Evolutionary conservation across 1,140 invertebrate genomes (phyloP).

Genomic region (Archivesica marissinica): DNA sequence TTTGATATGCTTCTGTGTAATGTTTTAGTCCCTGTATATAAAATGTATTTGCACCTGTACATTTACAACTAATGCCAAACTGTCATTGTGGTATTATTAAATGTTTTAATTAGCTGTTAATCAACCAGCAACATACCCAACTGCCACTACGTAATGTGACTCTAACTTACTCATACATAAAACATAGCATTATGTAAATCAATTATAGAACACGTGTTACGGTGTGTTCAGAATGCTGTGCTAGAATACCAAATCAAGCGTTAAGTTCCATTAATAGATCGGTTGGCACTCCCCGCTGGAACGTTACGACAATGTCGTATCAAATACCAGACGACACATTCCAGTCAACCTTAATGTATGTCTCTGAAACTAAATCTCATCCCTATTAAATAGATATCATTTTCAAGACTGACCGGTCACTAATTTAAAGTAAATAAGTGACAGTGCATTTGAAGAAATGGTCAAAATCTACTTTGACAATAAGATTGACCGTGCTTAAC

Average conservation of each 20-base stretch:
- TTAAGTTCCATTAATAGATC: constrained; percentile 7
- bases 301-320: not conserved
- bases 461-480: constrained; percentile 47
- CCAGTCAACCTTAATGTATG: constrained; percentile 12
- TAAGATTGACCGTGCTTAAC: constrained; percentile 53
- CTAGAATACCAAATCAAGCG: not conserved
- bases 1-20: no score
- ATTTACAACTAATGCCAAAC: no score
- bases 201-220: not conserved
- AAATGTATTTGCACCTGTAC: no score
- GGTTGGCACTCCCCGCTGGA: not conserved
- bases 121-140: not conserved
- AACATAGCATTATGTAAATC: not conserved
- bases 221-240: not conserved
- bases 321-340: not conserved
- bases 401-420: constrained; percentile 37
- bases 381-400: constrained; percentile 31
- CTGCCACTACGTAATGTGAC: not conserved
- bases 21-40: no score
- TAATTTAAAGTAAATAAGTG: constrained; percentile 55
- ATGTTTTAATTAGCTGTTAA: no score
- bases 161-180: not conserved
- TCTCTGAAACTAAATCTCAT: not conserved
- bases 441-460: constrained; percentile 8
- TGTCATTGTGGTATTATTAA: no score